A percentile compares a stretch with the other conserved stretches of the same genome.
Evolutionary conservation across 1,140 invertebrate genomes (phyloP).

Genomic region (Ditylenchus dipsaci): DNA sequence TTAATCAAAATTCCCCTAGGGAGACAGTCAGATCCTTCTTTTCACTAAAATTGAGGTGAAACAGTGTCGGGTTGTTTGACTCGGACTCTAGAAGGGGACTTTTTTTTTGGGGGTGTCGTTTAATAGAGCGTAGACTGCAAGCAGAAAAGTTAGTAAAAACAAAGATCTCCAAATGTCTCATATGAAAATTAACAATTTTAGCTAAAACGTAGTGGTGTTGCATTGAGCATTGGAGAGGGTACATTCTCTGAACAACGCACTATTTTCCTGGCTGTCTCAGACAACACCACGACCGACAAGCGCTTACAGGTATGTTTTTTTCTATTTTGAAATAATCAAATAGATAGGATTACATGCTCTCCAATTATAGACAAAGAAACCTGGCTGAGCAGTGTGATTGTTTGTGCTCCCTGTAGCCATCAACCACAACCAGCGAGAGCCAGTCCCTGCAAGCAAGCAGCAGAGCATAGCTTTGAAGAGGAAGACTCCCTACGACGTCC

Average conservation of each 20-base stretch:
- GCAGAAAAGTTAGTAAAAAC: too few species aligned
- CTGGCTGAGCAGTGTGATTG: conserved; percentile 33
- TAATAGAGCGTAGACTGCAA: too few species aligned
- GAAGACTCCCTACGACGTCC: conserved; percentile 30
- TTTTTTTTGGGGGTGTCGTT: too few species aligned
- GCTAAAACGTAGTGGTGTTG: conserved; percentile 40
- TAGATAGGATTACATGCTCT: not conserved
- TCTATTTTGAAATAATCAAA: not conserved
- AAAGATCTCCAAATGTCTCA: too few species aligned
- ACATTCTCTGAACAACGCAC: conserved; percentile 40
- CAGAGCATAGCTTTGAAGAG: too few species aligned
- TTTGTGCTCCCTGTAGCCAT: conserved; percentile 27
- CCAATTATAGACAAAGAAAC: conserved; percentile 32
- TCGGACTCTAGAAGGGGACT: too few species aligned
- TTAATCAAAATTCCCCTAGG: too few species aligned
- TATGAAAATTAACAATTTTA: conserved; percentile 20
- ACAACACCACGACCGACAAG: conserved; percentile 44
- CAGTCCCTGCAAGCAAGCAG: not conserved
- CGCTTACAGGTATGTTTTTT: conserved; percentile 21
- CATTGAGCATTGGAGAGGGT: conserved; percentile 37
- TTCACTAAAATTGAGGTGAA: too few species aligned
- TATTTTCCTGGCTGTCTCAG: conserved; percentile 52
- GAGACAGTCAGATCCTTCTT: too few species aligned
- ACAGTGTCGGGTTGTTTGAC: too few species aligned
- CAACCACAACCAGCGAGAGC: not conserved